Percentiles rank a stretch among this genome's conserved stretches.
These are phyloP conservation scores for Uloborus diversus DNA, from an alignment of 1,140 invertebrate species.

Conservation along the genomic window DNA sequence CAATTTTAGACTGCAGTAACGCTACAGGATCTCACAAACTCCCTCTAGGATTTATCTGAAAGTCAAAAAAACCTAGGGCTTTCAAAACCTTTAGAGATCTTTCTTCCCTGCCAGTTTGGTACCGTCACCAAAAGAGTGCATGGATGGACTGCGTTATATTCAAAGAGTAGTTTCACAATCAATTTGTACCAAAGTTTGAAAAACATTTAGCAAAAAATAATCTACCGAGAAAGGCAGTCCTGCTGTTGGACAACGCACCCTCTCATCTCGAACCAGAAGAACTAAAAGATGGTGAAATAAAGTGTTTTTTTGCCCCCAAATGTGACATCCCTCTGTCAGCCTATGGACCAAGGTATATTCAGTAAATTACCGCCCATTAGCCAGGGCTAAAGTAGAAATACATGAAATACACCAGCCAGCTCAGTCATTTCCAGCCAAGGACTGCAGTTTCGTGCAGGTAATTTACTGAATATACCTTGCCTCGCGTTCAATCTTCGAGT, in stretches of 20 bases:
- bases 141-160: not conserved
- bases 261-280: not conserved
- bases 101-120: not conserved
- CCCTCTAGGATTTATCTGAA: not conserved
- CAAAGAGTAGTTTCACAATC: slow-evolving; percentile 9
- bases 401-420: no score
- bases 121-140: not conserved
- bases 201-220: slow-evolving; percentile 8
- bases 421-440: no score
- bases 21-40: not conserved
- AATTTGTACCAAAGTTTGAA: not conserved
- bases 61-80: slow-evolving; percentile 1
- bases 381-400: no score
- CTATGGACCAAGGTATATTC: not conserved
- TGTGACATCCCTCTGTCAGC: not conserved
- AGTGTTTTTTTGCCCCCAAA: not conserved
- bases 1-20: not conserved
- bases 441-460: no score
- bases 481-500: no score
- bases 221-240: not conserved
- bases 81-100: not conserved
- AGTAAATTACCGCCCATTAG: no score
- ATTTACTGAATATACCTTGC: no score
- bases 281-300: not conserved
- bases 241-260: slow-evolving; percentile 7